These are phyloP conservation scores for Gastrophysa polygoni DNA, from an alignment of 2,888 invertebrate species.

Conservation along the genomic window DNA sequence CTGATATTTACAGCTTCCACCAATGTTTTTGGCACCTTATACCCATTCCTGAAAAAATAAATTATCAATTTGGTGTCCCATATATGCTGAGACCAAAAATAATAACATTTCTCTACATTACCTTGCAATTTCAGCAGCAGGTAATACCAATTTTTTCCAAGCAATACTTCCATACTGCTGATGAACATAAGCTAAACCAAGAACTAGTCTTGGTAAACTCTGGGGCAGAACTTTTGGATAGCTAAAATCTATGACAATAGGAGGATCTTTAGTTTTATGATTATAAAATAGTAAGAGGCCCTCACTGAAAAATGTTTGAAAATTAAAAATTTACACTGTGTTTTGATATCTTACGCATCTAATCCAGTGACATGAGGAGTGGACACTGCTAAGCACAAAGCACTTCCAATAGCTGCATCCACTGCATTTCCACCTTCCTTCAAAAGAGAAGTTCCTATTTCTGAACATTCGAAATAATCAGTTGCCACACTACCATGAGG, in stretches of 20 bases:
- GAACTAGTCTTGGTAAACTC: conserved; percentile 65
- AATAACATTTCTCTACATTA: conserved; percentile 43
- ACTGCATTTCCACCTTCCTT: conserved; percentile 75
- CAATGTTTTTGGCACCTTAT: conserved; percentile 60
- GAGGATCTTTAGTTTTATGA: conserved; percentile 63
- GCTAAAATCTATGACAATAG: conserved; percentile 66
- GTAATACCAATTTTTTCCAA: conserved; percentile 66
- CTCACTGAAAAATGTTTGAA: conserved; percentile 63
- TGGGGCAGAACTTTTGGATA: conserved; percentile 51
- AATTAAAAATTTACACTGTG: background rate
- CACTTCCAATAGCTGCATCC: conserved; percentile 76
- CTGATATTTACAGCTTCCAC: conserved; percentile 56
- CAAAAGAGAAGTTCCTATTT: conserved; percentile 71
- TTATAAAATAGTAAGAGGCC: conserved; percentile 76
- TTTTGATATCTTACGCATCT: conserved; percentile 69
- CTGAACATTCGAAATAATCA: conserved; percentile 72
- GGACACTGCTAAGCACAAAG: conserved; percentile 76
- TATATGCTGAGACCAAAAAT: no score
- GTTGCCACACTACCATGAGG: conserved; percentile 80
- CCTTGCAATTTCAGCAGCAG: conserved; percentile 65
- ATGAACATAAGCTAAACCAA: conserved; percentile 66
- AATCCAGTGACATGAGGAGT: conserved; percentile 76
- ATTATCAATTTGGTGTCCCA: no score
- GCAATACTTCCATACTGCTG: conserved; percentile 62
- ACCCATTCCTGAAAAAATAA: conserved; percentile 56